Percentiles rank a stretch among this genome's conserved stretches.
phyloP scores from a whole-genome alignment of 2,113 vertebrate genomes.

The Callithrix jacchus region DNA sequence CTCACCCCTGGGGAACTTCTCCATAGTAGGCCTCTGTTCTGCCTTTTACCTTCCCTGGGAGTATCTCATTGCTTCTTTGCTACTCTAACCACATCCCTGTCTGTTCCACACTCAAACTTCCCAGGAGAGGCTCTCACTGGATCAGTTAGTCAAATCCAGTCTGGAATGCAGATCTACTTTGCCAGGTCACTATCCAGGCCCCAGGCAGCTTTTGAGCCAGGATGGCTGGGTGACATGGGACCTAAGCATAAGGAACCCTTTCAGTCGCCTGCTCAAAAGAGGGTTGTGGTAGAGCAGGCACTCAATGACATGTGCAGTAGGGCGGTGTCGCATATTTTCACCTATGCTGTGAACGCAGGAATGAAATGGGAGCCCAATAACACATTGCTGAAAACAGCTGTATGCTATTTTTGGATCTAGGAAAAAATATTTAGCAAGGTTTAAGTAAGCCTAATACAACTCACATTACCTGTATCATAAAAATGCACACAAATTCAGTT shows the following conservation, averaged over 20 bases:
- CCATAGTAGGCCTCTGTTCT: neutral
- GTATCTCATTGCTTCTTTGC: neutral
- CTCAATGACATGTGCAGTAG: neutral
- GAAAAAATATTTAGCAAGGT: constrained; percentile 43
- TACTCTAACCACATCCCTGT: neutral
- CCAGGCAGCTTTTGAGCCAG: neutral
- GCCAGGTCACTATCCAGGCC: neutral
- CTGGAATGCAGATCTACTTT: neutral
- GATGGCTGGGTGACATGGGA: neutral
- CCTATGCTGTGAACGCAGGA: constrained; percentile 26
- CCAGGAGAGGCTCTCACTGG: neutral
- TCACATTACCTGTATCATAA: constrained; percentile 1
- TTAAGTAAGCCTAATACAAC: constrained; percentile 55
- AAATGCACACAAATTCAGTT: neutral
- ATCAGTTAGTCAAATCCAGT: neutral
- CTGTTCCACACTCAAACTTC: neutral
- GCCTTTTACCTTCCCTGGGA: neutral
- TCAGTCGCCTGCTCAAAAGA: neutral
- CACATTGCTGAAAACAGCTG: constrained; percentile 42
- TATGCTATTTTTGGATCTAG: neutral
- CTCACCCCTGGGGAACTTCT: neutral
- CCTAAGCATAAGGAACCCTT: neutral
- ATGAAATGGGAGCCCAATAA: constrained; percentile 35
- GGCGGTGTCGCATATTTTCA: neutral
- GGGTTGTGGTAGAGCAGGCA: neutral